Base-by-base conservation (phyloP, 1,140 invertebrate genomes). In the Panagrolaimus sp. region DNA sequence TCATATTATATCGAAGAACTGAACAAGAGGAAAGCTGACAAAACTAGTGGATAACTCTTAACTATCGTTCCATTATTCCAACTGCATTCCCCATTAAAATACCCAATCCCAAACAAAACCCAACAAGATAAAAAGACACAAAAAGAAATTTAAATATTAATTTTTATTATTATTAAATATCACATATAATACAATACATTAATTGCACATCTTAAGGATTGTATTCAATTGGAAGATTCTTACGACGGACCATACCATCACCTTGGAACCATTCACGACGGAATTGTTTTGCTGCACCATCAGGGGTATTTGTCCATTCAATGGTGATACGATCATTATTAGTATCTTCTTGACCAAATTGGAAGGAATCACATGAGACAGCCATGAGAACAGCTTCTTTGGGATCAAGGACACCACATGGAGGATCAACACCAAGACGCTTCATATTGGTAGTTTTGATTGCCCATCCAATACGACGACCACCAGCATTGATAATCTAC, bases 151-250 rank as follows among this genome's bases (percentile, higher is more conserved):
- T 4, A 38, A 38, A 38, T 38, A 38, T 38, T 38, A 38, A 38
- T 4, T 38, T 4, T 38, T n/a, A n/a, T 38, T 38, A 38, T 38
- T 38, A 38, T 38, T 38, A 38, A 38, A 38, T 7, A 38, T 7
- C 2, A 4, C 2, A 7, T 38, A 38, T 7, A 38, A 38, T 38
- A 38, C 31, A 38, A 7, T 38, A 38, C 31, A 38, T 2, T 38
- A 38, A 38, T 38, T 4, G 31, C 31, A 38, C 51, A n/a, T 11
- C 9, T 57, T 16, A 72, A n/a, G 70, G 71, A 63, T 75, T 75
- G 74, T 75, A 75, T 65, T 76, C 74, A 66, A 75, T 75, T 42
- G 74, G 69, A 4, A 75, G 63, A 48, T 76, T 76, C 74, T 75
- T 75, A n/a, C 74, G 70, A 57, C 74, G 69, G 57, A 75, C 74